phyloP scores from a whole-genome alignment of 2,888 invertebrate species.

The Xanthorhoe designata region DNA sequence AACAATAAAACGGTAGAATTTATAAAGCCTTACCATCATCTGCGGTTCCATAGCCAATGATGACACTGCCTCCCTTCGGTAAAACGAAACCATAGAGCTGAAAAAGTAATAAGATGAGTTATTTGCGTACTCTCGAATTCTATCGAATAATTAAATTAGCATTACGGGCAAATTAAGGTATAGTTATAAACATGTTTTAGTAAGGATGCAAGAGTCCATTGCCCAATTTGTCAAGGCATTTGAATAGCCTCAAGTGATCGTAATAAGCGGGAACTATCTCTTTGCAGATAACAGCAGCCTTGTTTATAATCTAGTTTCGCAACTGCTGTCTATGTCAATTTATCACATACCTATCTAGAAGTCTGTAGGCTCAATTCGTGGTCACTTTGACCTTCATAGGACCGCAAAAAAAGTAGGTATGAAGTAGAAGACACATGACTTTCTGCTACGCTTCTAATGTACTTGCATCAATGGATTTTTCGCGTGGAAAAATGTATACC shows the following conservation, averaged over 20 bases:
- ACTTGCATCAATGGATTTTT: no score
- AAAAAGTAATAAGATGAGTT: conserved; percentile 53
- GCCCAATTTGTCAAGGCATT: conserved; percentile 52
- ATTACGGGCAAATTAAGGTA: neutral
- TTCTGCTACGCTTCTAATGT: no score
- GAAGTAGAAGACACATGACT: no score
- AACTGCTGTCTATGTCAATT: conserved; percentile 59
- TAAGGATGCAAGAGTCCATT: conserved; percentile 35
- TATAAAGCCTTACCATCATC: conserved; percentile 82
- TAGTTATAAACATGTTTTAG: conserved; percentile 12
- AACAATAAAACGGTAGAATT: neutral
- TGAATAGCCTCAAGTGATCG: conserved; percentile 55
- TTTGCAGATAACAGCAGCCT: conserved; percentile 54
- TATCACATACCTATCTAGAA: conserved; percentile 60
- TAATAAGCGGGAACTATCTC: conserved; percentile 53
- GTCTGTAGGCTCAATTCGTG: conserved; percentile 56
- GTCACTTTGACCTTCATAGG: conserved; percentile 49
- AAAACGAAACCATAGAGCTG: conserved; percentile 85
- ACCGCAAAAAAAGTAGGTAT: neutral
- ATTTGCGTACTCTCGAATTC: neutral
- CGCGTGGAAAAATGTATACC: no score
- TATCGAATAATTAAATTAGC: conserved; percentile 1
- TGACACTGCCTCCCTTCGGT: conserved; percentile 87
- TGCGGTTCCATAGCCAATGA: conserved; percentile 89
- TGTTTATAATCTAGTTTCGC: conserved; percentile 61